Evolutionary conservation across 2,888 invertebrate genomes (phyloP).

Genomic region (Yponomeuta malinellus): DNA sequence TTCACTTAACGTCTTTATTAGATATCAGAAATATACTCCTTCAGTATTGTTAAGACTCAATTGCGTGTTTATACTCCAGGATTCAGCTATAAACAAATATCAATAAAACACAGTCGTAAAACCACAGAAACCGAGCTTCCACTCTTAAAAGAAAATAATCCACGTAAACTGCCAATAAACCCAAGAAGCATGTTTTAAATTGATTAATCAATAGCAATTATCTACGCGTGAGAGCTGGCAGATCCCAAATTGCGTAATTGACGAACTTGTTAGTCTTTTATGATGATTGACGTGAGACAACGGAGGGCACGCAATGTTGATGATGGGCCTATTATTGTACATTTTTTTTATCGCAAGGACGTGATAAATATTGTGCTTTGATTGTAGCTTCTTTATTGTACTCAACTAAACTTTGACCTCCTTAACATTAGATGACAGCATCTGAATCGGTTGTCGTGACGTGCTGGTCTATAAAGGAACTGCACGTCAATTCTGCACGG

Average conservation of each 20-base stretch:
- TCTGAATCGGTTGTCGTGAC: no score
- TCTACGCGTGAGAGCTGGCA: constrained; percentile 39
- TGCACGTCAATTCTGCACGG: no score
- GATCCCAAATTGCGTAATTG: constrained; percentile 50
- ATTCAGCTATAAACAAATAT: background rate
- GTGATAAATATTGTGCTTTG: background rate
- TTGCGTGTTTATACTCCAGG: background rate
- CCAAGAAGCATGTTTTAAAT: constrained; percentile 29
- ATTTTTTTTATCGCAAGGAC: background rate
- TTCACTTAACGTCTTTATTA: no score
- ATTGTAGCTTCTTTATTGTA: no score
- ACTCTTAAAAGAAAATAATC: background rate
- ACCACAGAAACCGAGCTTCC: background rate
- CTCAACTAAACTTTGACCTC: no score
- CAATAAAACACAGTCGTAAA: constrained; percentile 1
- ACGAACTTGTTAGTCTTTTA: constrained; percentile 52
- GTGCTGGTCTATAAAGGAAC: no score
- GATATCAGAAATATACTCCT: background rate
- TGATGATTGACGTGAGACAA: constrained; percentile 66
- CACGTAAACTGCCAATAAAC: constrained; percentile 2
- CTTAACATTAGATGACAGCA: no score
- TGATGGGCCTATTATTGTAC: background rate
- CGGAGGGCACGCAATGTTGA: constrained; percentile 6
- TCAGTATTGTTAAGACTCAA: background rate
- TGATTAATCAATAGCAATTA: constrained; percentile 66